Evolutionary conservation across 2,113 vertebrate species (phyloP).

Genomic region (Laticauda colubrina): DNA sequence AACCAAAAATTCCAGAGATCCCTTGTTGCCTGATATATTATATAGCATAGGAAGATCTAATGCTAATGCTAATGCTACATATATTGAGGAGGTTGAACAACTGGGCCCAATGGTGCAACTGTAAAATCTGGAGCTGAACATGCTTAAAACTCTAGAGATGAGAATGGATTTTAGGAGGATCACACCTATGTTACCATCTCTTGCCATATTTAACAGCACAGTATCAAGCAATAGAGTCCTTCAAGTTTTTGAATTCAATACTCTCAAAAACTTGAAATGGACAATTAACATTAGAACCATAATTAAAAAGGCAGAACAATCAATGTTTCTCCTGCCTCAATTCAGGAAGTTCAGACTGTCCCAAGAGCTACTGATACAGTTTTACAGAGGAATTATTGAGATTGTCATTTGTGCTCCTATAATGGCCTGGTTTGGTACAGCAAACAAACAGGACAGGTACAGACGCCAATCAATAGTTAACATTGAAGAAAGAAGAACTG

Average conservation of each 20-base stretch:
- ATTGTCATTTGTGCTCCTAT: neutral
- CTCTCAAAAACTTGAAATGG: neutral
- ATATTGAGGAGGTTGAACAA: neutral
- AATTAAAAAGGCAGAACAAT: neutral
- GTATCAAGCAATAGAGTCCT: neutral
- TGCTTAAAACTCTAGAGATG: neutral
- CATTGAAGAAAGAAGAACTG: neutral
- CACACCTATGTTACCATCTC: neutral
- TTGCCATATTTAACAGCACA: neutral
- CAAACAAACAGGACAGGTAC: too few species aligned
- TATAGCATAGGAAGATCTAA: neutral
- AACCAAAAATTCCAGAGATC: neutral
- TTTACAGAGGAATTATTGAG: neutral
- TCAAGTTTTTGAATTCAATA: neutral
- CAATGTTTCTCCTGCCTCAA: neutral
- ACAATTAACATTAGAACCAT: neutral
- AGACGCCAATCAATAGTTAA: neutral
- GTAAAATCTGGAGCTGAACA: neutral
- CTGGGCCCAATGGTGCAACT: neutral
- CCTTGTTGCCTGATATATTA: neutral
- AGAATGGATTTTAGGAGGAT: neutral
- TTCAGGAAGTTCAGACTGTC: neutral
- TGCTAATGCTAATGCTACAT: neutral
- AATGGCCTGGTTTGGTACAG: neutral
- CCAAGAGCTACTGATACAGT: neutral